Evolutionary conservation across 2,888 invertebrate species (phyloP), one percentile per base, ranked within the genome.

Genomic region (Phaonia tiefii): DNA sequence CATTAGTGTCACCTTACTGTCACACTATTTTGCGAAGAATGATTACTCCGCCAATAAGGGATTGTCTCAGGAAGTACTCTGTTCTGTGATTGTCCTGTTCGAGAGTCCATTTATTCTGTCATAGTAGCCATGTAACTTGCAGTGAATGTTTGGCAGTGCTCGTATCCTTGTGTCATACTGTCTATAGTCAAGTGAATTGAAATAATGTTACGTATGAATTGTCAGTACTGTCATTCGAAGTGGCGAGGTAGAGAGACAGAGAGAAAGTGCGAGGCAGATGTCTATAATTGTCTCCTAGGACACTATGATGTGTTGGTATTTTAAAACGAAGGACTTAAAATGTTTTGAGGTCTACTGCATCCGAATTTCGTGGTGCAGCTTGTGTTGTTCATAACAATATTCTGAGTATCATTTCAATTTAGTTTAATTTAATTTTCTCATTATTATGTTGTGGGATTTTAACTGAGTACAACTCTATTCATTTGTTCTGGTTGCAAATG

Each of bases 1-100:
- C 65, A 65, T 65, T 65, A 65, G 44, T 65, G 65, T 65, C 65
- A 65, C 44, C 65, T 65, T 10, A 37, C 44, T 44, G 65, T 65
- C 65, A 65, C n/a, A 44, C 15, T 8, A 8, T n/a, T 42, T 31
- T 39, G 39, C 63, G 25, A 63, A 20, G 46, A 44, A 44, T 26
- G 22, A 63, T 5, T 65, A 44, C 65, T 44, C 42, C 26, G 31
- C 25, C 25, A 37, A 2, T 25, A 22, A 20, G 22, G 13, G n/a
- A 25, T 25, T 25, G 3, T 10, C 13, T 31, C 8, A 31, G 31
- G 4, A 8, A 3, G 10, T 54, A 11, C 8, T 54, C 54, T 25
- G 26, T 31, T 54, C 54, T 25, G 26, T 31, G 31, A 31, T 31
- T 31, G 31, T 8, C 31, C 8, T 31, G 31, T 5, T 3, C 8